Percentiles rank a stretch among this genome's conserved stretches.
These are phyloP conservation scores for Falco biarmicus DNA, from an alignment of 2,797 vertebrate species.

Conservation along the genomic window DNA sequence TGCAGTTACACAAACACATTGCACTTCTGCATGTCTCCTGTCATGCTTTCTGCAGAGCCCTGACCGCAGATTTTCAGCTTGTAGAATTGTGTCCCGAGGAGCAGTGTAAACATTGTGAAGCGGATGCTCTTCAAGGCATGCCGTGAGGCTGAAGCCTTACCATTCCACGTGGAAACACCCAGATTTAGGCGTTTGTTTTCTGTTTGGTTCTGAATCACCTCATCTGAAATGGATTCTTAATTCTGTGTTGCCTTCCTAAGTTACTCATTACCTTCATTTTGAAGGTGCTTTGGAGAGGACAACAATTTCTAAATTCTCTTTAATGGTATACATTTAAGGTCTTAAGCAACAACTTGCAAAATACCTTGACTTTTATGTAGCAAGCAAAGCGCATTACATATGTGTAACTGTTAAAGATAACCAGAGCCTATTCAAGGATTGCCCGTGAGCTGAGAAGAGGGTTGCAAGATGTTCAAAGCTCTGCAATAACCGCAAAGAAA, in stretches of 20 bases:
- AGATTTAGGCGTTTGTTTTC: background rate
- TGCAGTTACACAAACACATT: background rate
- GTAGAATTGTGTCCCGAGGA: background rate
- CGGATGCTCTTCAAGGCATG: rapidly evolving
- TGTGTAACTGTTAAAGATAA: background rate
- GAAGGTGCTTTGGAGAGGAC: background rate
- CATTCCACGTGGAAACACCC: background rate
- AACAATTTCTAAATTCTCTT: background rate
- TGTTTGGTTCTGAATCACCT: background rate
- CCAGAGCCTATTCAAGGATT: background rate
- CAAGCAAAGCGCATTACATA: rapidly evolving
- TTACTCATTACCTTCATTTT: background rate
- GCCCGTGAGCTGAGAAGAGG: background rate
- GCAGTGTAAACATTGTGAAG: rapidly evolving
- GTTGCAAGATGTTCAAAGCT: background rate
- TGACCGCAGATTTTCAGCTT: background rate
- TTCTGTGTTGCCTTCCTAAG: background rate
- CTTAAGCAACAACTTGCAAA: rapidly evolving
- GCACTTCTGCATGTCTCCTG: background rate
- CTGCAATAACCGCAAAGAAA: background rate
- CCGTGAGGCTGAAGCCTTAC: background rate
- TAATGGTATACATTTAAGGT: background rate
- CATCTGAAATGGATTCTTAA: background rate
- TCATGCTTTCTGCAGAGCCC: background rate
- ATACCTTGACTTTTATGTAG: background rate